Evolutionary conservation across 2,888 invertebrate genomes (phyloP), one percentile per base, ranked within the genome.

Genomic region (Sepioteuthis lessoniana): DNA sequence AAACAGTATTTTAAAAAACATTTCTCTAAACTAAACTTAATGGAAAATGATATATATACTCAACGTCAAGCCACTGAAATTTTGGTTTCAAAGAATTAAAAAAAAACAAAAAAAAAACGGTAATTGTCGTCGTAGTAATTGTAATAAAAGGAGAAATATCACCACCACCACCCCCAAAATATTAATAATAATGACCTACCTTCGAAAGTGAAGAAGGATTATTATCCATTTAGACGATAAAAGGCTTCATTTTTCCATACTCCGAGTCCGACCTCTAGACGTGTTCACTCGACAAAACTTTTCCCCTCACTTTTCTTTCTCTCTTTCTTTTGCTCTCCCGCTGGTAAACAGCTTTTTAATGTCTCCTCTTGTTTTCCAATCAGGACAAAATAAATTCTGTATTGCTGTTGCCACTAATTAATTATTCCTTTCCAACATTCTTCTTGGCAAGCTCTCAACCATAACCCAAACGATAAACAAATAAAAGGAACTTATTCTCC

Each of bases 151-250:
- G 28, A 55, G n/a, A 76, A n/a, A 76, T 76, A 16, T 76, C 76
- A 0, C 25, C 55, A 50, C 16, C 10, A 47, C 46, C 16, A n/a
- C n/a, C n/a, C n/a, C n/a, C n/a, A 16, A 19, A 76, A 13, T n/a
- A 76, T n/a, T 76, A 35, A 16, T 0, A 76, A 76, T 35, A 60
- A n/a, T 16, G 76, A n/a, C 76, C 76, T 76, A 76, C 76, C 76
- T 76, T 76, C 76, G 76, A 76, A 76, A 76, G n/a, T 13, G 76
- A 76, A 76, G 76, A 76, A 76, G n/a, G 76, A n/a, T 76, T 76
- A 35, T 76, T n/a, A n/a, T 8, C n/a, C 19, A 16, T 47, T 76
- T 35, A n/a, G 13, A 35, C 35, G 76, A 76, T 76, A 76, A 76
- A 76, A n/a, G n/a, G 76, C n/a, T n/a, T 76, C 76, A n/a, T 35